phyloP scores from a whole-genome alignment of 1,140 invertebrate species.

The Coptotermes formosanus region DNA sequence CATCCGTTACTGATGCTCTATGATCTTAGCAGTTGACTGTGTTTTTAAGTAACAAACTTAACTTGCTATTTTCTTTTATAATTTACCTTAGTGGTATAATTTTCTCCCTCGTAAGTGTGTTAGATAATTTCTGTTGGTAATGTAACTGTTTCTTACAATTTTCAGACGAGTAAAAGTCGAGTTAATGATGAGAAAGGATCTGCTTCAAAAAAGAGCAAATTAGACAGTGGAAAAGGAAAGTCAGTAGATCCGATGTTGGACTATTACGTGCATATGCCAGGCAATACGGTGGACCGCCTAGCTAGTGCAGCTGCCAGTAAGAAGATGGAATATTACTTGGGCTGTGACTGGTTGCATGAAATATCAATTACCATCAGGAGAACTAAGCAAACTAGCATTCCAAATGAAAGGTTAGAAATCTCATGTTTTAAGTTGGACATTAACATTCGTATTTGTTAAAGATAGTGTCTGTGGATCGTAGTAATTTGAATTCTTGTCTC shows the following conservation, averaged over 20 bases:
- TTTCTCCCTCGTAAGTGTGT: too few species aligned
- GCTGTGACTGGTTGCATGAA: slow-evolving; percentile 90
- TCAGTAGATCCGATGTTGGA: slow-evolving; percentile 33
- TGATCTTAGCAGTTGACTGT: too few species aligned
- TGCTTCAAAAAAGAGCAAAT: slow-evolving; percentile 30
- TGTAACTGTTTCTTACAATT: background rate
- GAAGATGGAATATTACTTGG: slow-evolving; percentile 53
- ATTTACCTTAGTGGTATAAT: background rate
- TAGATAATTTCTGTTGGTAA: background rate
- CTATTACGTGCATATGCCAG: slow-evolving; percentile 38
- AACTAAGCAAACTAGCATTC: slow-evolving; percentile 64
- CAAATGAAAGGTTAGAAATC: slow-evolving; percentile 62
- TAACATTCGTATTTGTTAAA: background rate
- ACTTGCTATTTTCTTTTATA: background rate
- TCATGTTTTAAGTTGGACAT: background rate
- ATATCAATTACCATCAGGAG: slow-evolving; percentile 82
- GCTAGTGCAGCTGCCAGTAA: slow-evolving; percentile 46
- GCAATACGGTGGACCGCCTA: slow-evolving; percentile 48
- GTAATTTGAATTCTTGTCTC: too few species aligned
- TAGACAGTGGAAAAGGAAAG: slow-evolving; percentile 22
- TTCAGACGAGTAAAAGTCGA: slow-evolving; percentile 20
- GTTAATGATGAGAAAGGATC: slow-evolving; percentile 25
- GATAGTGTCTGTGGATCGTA: background rate
- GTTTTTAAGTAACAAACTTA: too few species aligned
- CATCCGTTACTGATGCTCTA: too few species aligned